Evolutionary conservation across 1,140 invertebrate species (phyloP).

Genomic region (Scaptomyza graminum): DNA sequence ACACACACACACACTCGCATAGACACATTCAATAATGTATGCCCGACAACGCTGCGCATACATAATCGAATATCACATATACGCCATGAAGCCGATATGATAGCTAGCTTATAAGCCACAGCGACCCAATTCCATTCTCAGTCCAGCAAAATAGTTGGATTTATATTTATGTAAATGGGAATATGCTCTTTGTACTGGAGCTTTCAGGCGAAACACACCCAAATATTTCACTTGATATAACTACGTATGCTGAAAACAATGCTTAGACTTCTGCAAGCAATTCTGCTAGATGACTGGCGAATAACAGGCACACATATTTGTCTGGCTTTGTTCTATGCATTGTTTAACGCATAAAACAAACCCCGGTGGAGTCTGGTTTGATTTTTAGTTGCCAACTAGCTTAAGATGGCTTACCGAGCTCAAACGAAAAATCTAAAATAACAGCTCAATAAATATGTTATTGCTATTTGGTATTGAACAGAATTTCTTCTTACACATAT

Average conservation of each 20-base stretch:
- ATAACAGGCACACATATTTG: constrained; percentile 30
- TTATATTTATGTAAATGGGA: constrained; percentile 12
- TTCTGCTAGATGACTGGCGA: constrained; percentile 21
- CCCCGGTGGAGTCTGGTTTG: neutral
- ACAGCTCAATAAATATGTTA: constrained; percentile 21
- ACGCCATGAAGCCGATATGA: constrained; percentile 45
- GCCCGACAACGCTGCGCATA: constrained; percentile 50
- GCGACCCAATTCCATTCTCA: constrained; percentile 35
- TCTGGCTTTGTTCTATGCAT: constrained; percentile 19
- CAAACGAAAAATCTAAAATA: constrained; percentile 8
- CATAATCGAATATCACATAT: constrained; percentile 71
- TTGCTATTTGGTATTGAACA: constrained; percentile 1
- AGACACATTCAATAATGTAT: constrained; percentile 5
- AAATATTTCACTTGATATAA: constrained; percentile 29
- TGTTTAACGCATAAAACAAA: constrained; percentile 4
- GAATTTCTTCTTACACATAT: constrained; percentile 47
- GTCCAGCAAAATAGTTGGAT: constrained; percentile 49
- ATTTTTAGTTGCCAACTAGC: neutral
- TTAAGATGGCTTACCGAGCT: neutral
- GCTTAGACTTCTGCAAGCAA: constrained; percentile 10
- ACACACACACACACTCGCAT: constrained; percentile 1
- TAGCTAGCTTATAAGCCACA: constrained; percentile 46
- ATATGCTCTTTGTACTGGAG: constrained; percentile 31
- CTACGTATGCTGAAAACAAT: constrained; percentile 26
- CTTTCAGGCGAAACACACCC: constrained; percentile 41